These are phyloP conservation scores for Phocoena sinus DNA, from an alignment of 2,113 vertebrate genomes.

Conservation along the genomic window DNA sequence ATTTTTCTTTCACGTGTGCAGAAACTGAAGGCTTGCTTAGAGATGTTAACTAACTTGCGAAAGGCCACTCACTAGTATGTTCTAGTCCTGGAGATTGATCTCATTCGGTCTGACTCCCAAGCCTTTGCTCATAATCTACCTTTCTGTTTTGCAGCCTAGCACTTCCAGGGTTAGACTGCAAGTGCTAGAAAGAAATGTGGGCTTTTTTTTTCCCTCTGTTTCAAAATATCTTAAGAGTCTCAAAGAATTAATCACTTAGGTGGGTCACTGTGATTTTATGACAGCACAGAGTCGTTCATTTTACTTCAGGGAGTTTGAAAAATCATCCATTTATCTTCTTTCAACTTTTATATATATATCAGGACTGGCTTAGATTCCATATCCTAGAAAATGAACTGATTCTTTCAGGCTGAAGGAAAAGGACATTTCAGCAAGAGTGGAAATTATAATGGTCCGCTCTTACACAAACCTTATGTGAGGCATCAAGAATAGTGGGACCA, in stretches of 20 bases:
- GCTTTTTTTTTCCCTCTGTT: not conserved
- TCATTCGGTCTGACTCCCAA: not conserved
- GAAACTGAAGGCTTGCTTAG: not conserved
- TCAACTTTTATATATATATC: not conserved
- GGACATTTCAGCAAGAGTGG: not conserved
- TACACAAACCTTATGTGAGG: not conserved
- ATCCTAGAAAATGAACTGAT: not conserved
- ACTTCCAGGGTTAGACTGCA: not conserved
- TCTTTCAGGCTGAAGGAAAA: not conserved
- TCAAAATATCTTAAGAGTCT: not conserved
- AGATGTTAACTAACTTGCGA: not conserved
- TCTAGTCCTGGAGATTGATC: not conserved
- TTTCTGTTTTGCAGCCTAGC: not conserved
- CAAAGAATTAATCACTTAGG: not conserved
- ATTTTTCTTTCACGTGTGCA: not conserved
- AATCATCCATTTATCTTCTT: constrained; percentile 8
- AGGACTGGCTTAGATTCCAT: not conserved
- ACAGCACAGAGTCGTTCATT: not conserved
- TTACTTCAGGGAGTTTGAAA: not conserved
- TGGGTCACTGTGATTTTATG: not conserved
- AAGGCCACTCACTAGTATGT: not conserved
- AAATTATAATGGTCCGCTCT: not conserved
- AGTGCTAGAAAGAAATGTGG: not conserved
- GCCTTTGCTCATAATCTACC: not conserved
- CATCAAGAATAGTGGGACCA: not conserved